Percentiles rank a stretch among this genome's conserved stretches.
These are phyloP conservation scores for Myotis daubentonii DNA, from an alignment of 2,797 vertebrate genomes.

Conservation along the genomic window DNA sequence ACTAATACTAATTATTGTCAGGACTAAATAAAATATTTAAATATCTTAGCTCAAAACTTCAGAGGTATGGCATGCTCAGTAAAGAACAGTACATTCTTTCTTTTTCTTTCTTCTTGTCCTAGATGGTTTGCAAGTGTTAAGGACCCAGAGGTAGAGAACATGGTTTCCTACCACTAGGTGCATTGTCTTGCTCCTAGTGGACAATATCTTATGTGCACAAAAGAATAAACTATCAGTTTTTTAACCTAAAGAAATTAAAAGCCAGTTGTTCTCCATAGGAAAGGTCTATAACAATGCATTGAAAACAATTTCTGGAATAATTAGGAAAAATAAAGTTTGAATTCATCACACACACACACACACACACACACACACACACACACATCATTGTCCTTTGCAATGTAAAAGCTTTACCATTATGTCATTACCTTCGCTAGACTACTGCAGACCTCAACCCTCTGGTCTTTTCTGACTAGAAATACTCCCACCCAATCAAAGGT, in stretches of 20 bases:
- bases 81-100: neutral
- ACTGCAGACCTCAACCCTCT: neutral
- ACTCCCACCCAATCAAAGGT: conserved; percentile 43
- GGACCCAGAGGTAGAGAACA: neutral
- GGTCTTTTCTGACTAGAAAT: conserved; percentile 46
- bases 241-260: neutral
- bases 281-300: neutral
- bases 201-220: neutral
- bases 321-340: conserved; percentile 1
- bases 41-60: neutral
- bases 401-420: neutral
- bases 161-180: neutral
- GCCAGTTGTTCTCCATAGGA: neutral
- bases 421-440: neutral
- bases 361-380: accelerated
- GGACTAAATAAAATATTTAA: neutral
- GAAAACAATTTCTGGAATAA: conserved; percentile 26
- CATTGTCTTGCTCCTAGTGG: neutral
- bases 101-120: neutral
- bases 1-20: neutral
- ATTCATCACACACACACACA: neutral
- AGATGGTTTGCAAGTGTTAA: neutral
- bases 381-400: conserved; percentile 28
- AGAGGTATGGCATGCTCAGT: neutral
- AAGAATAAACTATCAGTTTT: neutral